Evolutionary conservation across 2,888 invertebrate species (phyloP), one percentile per base, ranked within the genome.

Genomic region (Nasonia oneida): DNA sequence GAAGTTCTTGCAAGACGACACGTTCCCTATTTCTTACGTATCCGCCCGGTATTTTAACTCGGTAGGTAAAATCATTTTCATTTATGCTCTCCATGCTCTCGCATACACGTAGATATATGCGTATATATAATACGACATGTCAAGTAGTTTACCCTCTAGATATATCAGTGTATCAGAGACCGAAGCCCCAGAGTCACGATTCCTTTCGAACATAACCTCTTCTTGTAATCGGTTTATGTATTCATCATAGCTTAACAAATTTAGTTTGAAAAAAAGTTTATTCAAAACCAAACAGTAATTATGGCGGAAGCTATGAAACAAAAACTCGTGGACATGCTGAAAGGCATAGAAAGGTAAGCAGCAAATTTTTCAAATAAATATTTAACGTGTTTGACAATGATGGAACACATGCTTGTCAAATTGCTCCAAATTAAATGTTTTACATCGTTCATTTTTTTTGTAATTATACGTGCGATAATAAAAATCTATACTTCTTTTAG

Each of bases 221-320:
- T 73, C 23, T 73, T 73, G 18, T n/a, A 39, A n/a, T n/a, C n/a
- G 3, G n/a, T 42, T 39, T 73, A 37, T 42, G n/a, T 18, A 42
- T 39, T 37, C 37, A 37, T 37, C 61, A 2, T 23, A 73, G 39
- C 39, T 3, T 75, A 75, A 42, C 29, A 80, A 80, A 80, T 23
- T 29, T 61, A 50, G 57, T 15, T 74, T 57, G 2, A 67, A 73
- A 39, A 39, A 67, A 71, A 73, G n/a, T 18, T 57, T 67, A 71
- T 75, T 64, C 53, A 73, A 70, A 83, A 83, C 15, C 12, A 42
- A 53, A 42, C 29, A 76, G 14, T 61, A 78, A 90, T 53, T 82
- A 96, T 97, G 97, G 97, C 96, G 78, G 97, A 97, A 93, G 96
- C 96, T 88, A 97, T 97, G 97, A 96, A 97, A 93, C 96, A 96